Base-by-base conservation (phyloP, 23 tunicate genomes). In the Ascidia mentula region DNA sequence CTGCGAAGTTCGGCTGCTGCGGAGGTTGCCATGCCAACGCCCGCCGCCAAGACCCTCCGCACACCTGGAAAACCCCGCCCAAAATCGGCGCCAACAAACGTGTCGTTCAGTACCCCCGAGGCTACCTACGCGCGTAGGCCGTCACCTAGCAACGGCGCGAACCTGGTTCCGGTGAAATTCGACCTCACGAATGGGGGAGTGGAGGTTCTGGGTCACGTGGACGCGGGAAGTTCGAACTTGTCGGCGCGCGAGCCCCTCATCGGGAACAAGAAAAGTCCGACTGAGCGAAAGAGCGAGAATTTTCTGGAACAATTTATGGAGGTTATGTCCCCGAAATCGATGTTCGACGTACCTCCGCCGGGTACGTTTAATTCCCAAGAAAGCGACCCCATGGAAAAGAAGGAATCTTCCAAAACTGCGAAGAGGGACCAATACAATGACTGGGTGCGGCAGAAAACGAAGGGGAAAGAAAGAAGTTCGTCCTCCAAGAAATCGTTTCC, bases 51-150 rank as follows among this genome's bases (percentile, higher is more conserved):
- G n/a, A 8, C 36, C 0, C 13, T 37, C 6, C 79, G 31, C 6
- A 30, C 38, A 9, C 60, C 74, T 28, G 65, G 60, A 18, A 82
- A 87, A 40, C 74, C 74, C 24, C 81, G 97, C 18, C 97, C 97
- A 0, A 91, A 91, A 76, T 91, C 97, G 24, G 97, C 97, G 12
- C 90, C 87, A 78, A 79, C 75, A 1, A 78, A 76, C 28, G 89
- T 87, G 31, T 73, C 92, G 0, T 86, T 92, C 61, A 72, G 83
- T 30, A 75, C 35, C 39, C 86, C 86, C 39, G 76, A 40, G 60
- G 78, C 79, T 18, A 78, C 72, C 12, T 34, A 28, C 74, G 60
- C 82, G 18, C 34, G 42, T 2, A 45, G 31, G 31, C 45, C 79
- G 34, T 40, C 76, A 17, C 69, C 30, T 1, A 24, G 36, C 65